Evolutionary conservation across 2,113 vertebrate genomes (phyloP).

Genomic region (Chauna torquata): DNA sequence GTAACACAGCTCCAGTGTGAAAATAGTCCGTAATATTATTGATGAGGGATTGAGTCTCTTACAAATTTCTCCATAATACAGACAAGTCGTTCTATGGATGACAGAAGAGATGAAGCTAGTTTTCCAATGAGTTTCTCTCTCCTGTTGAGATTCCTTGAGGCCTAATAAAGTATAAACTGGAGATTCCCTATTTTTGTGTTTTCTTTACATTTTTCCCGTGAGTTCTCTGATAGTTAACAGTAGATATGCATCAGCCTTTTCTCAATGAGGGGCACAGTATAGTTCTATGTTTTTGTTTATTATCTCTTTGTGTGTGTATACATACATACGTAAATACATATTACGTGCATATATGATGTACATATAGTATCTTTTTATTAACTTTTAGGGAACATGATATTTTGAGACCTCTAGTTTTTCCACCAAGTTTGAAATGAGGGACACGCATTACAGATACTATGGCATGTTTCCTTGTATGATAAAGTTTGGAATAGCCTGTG

Average conservation of each 20-base stretch:
- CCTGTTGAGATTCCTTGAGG: background rate
- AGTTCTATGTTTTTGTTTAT: background rate
- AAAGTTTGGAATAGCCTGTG: background rate
- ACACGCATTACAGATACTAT: background rate
- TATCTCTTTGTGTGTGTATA: background rate
- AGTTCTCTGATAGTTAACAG: background rate
- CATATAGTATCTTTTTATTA: background rate
- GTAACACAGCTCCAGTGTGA: background rate
- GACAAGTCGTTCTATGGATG: background rate
- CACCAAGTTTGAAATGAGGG: background rate
- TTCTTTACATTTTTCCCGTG: background rate
- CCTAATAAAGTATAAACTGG: background rate
- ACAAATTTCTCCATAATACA: background rate
- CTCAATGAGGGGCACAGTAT: fast-evolving
- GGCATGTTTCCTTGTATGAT: background rate
- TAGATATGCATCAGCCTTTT: background rate
- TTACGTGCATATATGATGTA: background rate
- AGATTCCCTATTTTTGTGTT: background rate
- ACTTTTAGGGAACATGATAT: fast-evolving
- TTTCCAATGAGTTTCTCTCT: background rate
- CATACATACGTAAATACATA: background rate
- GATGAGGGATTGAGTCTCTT: background rate
- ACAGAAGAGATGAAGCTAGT: background rate
- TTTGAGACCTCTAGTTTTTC: background rate
- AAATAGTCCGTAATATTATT: background rate